A percentile compares a stretch with the other conserved stretches of the same genome.
Evolutionary conservation across 2,113 vertebrate species (phyloP).

Genomic region (Oophaga pumilio): DNA sequence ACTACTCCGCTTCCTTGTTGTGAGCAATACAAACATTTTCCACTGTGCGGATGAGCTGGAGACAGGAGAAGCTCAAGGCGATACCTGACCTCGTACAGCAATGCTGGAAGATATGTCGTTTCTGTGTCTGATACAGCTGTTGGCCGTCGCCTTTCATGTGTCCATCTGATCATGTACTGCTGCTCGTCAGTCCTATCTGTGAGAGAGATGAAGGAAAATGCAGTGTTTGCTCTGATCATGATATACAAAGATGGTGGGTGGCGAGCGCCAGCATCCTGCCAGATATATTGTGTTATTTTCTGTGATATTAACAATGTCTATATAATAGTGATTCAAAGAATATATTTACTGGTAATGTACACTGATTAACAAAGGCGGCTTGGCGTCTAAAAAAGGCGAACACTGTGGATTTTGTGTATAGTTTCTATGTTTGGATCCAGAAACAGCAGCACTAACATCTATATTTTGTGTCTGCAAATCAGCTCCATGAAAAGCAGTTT

Average conservation of each 20-base stretch:
- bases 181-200: constrained; percentile 22
- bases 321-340: background rate
- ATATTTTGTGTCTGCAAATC: background rate
- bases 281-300: constrained; percentile 14
- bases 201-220: background rate
- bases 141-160: constrained; percentile 1
- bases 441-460: background rate
- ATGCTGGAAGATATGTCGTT: constrained; percentile 11
- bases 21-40: constrained; percentile 29
- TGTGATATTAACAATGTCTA: background rate
- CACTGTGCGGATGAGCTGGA: background rate
- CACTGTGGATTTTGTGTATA: background rate
- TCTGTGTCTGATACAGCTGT: constrained; percentile 17
- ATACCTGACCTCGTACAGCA: constrained; percentile 33
- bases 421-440: background rate
- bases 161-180: constrained; percentile 22
- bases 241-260: background rate
- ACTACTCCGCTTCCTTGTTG: background rate
- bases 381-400: background rate
- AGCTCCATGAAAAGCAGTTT: background rate
- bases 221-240: constrained; percentile 11
- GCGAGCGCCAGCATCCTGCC: background rate
- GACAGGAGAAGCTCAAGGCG: constrained; percentile 23
- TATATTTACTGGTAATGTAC: background rate
- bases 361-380: background rate